Evolutionary conservation across 2,888 invertebrate genomes (phyloP).

Genomic region (Anodontia alba): DNA sequence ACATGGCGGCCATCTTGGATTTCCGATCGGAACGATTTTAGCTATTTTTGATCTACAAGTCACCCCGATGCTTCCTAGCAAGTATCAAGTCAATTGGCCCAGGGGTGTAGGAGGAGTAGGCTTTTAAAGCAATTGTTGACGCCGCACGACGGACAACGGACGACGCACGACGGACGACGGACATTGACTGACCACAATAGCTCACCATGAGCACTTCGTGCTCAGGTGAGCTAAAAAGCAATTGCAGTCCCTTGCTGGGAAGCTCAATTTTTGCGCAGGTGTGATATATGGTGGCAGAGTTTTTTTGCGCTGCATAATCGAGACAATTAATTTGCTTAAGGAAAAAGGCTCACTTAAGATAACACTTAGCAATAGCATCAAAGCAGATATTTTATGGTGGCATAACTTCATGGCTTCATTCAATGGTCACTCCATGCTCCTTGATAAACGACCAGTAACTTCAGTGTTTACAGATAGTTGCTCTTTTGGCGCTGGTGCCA

Average conservation of each 20-base stretch:
- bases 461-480: conserved; percentile 39
- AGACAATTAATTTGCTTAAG: conserved; percentile 8
- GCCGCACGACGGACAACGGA: too few relatives aligned
- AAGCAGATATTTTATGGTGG: conserved; percentile 36
- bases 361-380: not conserved
- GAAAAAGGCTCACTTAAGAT: conserved; percentile 14
- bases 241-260: conserved; percentile 6
- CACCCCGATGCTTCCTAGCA: too few relatives aligned
- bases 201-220: too few relatives aligned
- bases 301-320: conserved; percentile 14
- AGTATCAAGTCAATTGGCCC: too few relatives aligned
- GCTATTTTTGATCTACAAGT: too few relatives aligned
- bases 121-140: too few relatives aligned
- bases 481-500: conserved; percentile 15
- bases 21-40: too few relatives aligned
- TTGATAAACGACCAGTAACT: conserved; percentile 27
- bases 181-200: too few relatives aligned
- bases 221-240: not conserved
- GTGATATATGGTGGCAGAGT: conserved; percentile 41
- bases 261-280: conserved; percentile 4
- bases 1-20: too few relatives aligned
- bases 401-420: conserved; percentile 26
- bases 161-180: too few relatives aligned
- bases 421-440: conserved; percentile 36
- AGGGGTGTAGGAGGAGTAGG: too few relatives aligned